Percentiles rank a stretch among this genome's conserved stretches.
Evolutionary conservation across 2,113 vertebrate genomes (phyloP).

Genomic region (Formicarius rufipectus): DNA sequence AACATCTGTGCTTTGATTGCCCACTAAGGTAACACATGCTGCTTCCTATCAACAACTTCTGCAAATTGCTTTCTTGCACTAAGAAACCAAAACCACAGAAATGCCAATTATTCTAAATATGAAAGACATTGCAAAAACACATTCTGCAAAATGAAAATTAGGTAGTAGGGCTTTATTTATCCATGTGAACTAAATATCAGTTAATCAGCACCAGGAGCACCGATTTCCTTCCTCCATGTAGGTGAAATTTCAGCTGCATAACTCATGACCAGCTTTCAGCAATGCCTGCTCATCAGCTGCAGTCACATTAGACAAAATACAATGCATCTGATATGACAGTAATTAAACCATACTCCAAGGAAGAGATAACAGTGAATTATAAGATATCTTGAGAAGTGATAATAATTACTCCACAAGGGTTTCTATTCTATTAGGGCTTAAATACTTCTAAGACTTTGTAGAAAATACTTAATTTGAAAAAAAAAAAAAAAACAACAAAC

Average conservation of each 20-base stretch:
- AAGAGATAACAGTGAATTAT: constrained; percentile 55
- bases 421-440: constrained; percentile 22
- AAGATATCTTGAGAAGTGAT: constrained; percentile 39
- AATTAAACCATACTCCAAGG: constrained; percentile 64
- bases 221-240: constrained; percentile 24
- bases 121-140: not conserved
- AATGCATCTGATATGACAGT: constrained; percentile 21
- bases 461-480: constrained; percentile 16
- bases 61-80: not conserved
- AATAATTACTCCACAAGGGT: constrained; percentile 46
- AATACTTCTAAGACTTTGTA: constrained; percentile 33
- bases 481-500: no score
- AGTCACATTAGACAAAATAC: constrained; percentile 48
- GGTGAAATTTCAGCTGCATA: constrained; percentile 40
- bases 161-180: constrained; percentile 17
- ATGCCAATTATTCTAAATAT: not conserved
- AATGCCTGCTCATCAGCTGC: constrained; percentile 32
- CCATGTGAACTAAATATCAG: constrained; percentile 26
- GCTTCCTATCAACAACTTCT: not conserved
- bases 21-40: not conserved
- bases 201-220: constrained; percentile 30
- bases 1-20: not conserved
- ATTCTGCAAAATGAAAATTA: constrained; percentile 13
- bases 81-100: not conserved
- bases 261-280: constrained; percentile 49